A percentile compares a stretch with the other conserved stretches of the same genome.
Conservation (phyloP, 2,113 vertebrate species). For the Tetrax tetrax region DNA sequence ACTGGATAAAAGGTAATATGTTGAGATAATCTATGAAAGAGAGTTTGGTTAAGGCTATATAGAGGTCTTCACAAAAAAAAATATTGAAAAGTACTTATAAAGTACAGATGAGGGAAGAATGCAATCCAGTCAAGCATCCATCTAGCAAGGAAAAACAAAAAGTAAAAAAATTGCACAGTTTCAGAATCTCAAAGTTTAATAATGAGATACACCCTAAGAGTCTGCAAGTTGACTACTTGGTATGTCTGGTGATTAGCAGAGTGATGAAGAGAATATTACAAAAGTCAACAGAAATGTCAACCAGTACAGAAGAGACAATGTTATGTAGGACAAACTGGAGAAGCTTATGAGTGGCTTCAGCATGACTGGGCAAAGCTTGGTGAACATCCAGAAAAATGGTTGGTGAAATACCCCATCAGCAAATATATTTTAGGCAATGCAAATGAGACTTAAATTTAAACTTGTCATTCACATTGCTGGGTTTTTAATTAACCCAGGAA, state of each 20-base stretch:
- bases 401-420: constrained; percentile 7
- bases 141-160: not conserved
- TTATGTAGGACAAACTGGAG: not conserved
- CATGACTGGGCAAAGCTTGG: not conserved
- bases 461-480: constrained; percentile 38
- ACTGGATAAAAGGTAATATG: not conserved
- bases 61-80: not conserved
- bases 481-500: constrained; percentile 57
- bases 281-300: not conserved
- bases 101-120: not conserved
- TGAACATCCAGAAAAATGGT: not conserved
- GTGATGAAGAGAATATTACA: not conserved
- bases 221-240: not conserved
- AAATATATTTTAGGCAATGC: constrained; percentile 51
- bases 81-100: not conserved
- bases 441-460: constrained; percentile 56
- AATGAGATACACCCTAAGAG: not conserved
- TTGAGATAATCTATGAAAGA: not conserved
- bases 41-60: not conserved
- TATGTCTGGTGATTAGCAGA: not conserved
- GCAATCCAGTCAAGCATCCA: not conserved
- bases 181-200: not conserved
- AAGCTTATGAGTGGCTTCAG: not conserved
- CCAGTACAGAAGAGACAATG: not conserved
- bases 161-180: not conserved